Percentiles rank a stretch among this genome's conserved stretches.
phyloP scores from a whole-genome alignment of 2,797 vertebrate genomes.

The Rhinogobio ventralis region DNA sequence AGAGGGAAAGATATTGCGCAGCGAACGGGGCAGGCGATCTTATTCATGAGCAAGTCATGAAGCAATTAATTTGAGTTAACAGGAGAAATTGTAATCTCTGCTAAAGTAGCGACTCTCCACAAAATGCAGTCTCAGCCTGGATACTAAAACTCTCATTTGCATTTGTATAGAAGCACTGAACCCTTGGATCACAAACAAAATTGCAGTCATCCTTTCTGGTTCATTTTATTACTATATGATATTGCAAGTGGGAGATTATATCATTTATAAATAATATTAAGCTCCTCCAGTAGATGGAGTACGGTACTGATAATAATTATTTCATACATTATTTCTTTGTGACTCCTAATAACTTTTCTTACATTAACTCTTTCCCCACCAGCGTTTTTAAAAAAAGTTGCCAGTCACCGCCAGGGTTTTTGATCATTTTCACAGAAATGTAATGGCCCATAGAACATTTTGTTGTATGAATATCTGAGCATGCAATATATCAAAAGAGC shows the following conservation, averaged over 20 bases:
- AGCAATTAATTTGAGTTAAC: slow-evolving; percentile 59
- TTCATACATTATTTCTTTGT: not conserved
- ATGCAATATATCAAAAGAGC: no score
- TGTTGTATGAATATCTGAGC: no score
- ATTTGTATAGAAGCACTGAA: slow-evolving; percentile 38
- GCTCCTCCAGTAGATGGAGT: slow-evolving; percentile 37
- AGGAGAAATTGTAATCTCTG: slow-evolving; percentile 30
- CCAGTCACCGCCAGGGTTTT: no score
- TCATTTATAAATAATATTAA: slow-evolving; percentile 12
- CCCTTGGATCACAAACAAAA: slow-evolving; percentile 33
- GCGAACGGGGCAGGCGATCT: slow-evolving; percentile 25
- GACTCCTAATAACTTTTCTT: not conserved
- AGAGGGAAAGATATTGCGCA: not conserved
- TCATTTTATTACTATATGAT: slow-evolving; percentile 32
- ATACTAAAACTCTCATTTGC: slow-evolving; percentile 47
- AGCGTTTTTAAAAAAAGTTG: no score
- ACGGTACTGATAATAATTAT: not conserved
- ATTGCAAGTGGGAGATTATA: slow-evolving; percentile 27
- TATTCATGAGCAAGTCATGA: slow-evolving; percentile 49
- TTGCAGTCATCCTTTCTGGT: slow-evolving; percentile 15
- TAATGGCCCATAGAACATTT: no score
- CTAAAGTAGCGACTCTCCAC: slow-evolving; percentile 5
- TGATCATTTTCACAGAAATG: no score
- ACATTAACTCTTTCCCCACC: no score
- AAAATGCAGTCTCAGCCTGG: slow-evolving; percentile 25